A percentile compares a stretch with the other conserved stretches of the same genome.
Evolutionary conservation across 2,113 vertebrate species (phyloP).

Genomic region (Lasiurus borealis): DNA sequence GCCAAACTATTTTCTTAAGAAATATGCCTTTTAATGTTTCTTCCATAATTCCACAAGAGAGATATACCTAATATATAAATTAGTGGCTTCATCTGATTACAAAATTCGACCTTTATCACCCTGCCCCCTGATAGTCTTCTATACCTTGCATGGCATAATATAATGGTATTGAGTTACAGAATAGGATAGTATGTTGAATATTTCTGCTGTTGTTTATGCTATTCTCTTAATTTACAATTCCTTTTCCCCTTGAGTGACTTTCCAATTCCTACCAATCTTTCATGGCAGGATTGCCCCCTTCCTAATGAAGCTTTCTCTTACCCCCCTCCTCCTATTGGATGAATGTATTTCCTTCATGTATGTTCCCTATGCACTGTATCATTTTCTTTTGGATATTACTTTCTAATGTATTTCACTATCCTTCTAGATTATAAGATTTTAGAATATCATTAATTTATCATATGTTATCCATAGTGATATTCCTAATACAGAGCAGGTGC

Average conservation of each 20-base stretch:
- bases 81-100: not conserved
- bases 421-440: not conserved
- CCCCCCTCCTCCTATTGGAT: not conserved
- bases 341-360: not conserved
- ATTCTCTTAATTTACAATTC: not conserved
- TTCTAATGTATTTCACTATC: not conserved
- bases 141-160: not conserved
- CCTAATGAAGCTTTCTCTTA: not conserved
- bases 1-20: constrained; percentile 27
- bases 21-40: not conserved
- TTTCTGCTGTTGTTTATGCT: not conserved
- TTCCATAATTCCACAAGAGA: not conserved
- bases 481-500: not conserved
- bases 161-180: not conserved
- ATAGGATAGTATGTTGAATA: not conserved
- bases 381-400: constrained; percentile 23
- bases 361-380: not conserved
- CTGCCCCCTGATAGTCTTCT: not conserved
- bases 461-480: not conserved
- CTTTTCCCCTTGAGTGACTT: not conserved
- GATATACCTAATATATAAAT: not conserved
- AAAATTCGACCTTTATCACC: not conserved
- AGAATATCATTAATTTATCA: not conserved
- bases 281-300: not conserved
- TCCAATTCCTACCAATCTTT: not conserved